A percentile compares a stretch with the other conserved stretches of the same genome.
phyloP scores from a whole-genome alignment of 37 sponge, comb jelly and placozoan genomes.

The Chondrilla cf. caribensis region DNA sequence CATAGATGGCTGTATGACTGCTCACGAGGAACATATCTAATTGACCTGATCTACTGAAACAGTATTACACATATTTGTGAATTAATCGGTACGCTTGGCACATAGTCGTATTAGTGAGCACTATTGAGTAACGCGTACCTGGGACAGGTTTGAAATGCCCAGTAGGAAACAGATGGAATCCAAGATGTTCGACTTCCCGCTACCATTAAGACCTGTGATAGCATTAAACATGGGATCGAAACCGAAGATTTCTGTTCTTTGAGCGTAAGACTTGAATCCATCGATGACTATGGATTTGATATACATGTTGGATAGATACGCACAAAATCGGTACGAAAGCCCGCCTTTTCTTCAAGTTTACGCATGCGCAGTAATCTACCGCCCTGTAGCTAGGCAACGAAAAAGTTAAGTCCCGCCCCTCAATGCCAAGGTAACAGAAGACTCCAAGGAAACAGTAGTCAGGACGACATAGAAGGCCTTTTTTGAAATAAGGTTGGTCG shows the following conservation, averaged over 20 bases:
- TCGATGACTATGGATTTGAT: slow-evolving; percentile 93
- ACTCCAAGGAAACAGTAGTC: slow-evolving; percentile 83
- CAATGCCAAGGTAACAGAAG: slow-evolving; percentile 60
- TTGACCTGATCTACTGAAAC: too few species aligned
- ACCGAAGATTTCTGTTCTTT: slow-evolving; percentile 83
- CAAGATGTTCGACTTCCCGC: slow-evolving; percentile 98
- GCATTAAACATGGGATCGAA: slow-evolving; percentile 98
- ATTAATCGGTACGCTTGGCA: too few species aligned
- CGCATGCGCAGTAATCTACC: slow-evolving; percentile 58
- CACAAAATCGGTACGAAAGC: neutral
- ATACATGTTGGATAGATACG: slow-evolving; percentile 57
- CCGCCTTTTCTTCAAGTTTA: neutral
- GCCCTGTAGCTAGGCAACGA: slow-evolving; percentile 7
- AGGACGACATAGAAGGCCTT: slow-evolving; percentile 70
- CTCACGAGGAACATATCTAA: too few species aligned
- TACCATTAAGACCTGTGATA: slow-evolving; percentile 97
- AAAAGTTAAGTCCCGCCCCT: neutral
- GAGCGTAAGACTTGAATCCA: slow-evolving; percentile 99
- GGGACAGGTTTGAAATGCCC: slow-evolving; percentile 94
- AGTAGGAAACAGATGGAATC: slow-evolving; percentile 96
- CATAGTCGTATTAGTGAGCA: too few species aligned
- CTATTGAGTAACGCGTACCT: slow-evolving; percentile 45
- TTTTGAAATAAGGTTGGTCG: slow-evolving; percentile 31
- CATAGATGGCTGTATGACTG: too few species aligned
- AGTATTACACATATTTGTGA: too few species aligned